phyloP scores from a whole-genome alignment of 2,113 vertebrate genomes.

The Pao palembangensis region DNA sequence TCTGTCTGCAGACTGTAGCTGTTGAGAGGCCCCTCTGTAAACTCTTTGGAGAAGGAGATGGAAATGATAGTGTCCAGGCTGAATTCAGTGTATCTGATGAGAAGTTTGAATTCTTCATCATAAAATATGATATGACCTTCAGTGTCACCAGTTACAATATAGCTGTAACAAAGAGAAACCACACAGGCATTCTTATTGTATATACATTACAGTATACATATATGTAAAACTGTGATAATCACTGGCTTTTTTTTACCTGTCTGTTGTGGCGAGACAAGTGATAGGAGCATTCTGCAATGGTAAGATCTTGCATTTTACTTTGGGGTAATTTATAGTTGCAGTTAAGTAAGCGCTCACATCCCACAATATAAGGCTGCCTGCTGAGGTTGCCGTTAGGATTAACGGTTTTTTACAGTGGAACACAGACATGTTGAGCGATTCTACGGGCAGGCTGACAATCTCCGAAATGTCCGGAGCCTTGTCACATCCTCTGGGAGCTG shows the following conservation, averaged over 20 bases:
- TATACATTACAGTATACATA: not conserved
- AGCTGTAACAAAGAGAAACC: conserved; percentile 69
- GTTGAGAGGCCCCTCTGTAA: conserved; percentile 32
- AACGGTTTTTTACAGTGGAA: conserved; percentile 76
- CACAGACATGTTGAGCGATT: conserved; percentile 76
- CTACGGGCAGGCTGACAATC: conserved; percentile 73
- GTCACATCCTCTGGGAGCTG: not conserved
- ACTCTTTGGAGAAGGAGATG: conserved; percentile 83
- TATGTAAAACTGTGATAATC: not conserved
- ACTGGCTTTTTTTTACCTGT: conserved; percentile 69
- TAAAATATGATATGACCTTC: conserved; percentile 84
- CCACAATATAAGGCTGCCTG: conserved; percentile 83
- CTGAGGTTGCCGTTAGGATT: conserved; percentile 74
- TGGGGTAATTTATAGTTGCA: conserved; percentile 3
- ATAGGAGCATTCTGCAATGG: conserved; percentile 79
- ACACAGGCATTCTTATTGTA: not conserved
- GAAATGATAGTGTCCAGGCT: conserved; percentile 75
- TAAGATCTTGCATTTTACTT: conserved; percentile 64
- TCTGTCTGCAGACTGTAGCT: conserved; percentile 54
- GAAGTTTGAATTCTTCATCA: conserved; percentile 67
- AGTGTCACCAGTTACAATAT: conserved; percentile 82
- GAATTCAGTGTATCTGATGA: conserved; percentile 73
- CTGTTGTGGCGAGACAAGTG: conserved; percentile 74
- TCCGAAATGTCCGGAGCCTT: conserved; percentile 28
- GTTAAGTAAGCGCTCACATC: conserved; percentile 15